phyloP scores from a whole-genome alignment of 2,888 invertebrate species.

The Tipula unca region DNA sequence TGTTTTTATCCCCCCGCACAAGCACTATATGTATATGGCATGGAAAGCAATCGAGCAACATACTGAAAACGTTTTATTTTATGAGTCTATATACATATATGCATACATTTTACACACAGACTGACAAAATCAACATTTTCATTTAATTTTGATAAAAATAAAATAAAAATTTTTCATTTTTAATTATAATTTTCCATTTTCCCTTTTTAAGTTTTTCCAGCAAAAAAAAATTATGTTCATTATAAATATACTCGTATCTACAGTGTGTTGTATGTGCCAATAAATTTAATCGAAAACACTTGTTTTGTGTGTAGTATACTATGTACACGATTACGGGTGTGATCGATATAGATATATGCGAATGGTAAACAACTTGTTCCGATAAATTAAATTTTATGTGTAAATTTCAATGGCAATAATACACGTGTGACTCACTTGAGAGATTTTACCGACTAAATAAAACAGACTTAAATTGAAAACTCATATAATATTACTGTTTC shows the following conservation, averaged over 20 bases:
- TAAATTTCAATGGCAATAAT: no score
- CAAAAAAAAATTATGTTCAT: background rate
- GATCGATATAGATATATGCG: background rate
- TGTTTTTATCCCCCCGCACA: background rate
- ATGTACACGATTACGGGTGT: background rate
- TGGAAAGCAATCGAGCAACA: background rate
- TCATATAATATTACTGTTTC: no score
- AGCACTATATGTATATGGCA: background rate
- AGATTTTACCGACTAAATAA: no score
- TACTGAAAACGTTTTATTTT: constrained; percentile 8
- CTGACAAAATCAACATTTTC: background rate
- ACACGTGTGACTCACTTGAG: no score
- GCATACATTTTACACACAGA: background rate
- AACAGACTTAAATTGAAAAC: no score
- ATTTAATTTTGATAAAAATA: background rate
- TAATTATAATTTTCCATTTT: background rate
- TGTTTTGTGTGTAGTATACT: background rate
- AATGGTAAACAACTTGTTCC: background rate
- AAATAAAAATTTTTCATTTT: background rate
- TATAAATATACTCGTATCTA: background rate
- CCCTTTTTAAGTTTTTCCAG: background rate
- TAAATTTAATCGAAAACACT: background rate
- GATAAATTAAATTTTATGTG: no score
- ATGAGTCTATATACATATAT: background rate
- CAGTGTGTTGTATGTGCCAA: background rate